A percentile compares a stretch with the other conserved stretches of the same genome.
These are phyloP conservation scores for Drosophila orena DNA, from an alignment of 1,140 invertebrate species.

Conservation along the genomic window DNA sequence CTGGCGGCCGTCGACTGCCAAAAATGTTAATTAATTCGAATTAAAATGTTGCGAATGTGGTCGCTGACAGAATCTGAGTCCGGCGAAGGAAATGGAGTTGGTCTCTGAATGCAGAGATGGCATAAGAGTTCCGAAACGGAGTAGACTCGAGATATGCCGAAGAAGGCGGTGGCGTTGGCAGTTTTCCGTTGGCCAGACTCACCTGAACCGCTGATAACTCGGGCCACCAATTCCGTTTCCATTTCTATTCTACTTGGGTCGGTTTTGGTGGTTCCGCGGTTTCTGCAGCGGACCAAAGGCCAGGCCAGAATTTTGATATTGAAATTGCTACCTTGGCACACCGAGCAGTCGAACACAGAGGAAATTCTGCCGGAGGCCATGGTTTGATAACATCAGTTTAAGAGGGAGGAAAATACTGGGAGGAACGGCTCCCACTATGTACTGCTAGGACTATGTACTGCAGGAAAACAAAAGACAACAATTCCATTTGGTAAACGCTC, in stretches of 20 bases:
- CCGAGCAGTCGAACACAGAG: constrained; percentile 29
- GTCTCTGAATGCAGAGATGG: background rate
- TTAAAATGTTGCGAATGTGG: constrained; percentile 67
- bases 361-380: constrained; percentile 67
- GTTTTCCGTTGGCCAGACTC: constrained; percentile 72
- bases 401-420: constrained; percentile 8
- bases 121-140: constrained; percentile 36
- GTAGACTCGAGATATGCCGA: constrained; percentile 60
- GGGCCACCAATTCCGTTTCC: constrained; percentile 3
- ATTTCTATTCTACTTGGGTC: constrained; percentile 4
- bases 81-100: constrained; percentile 27
- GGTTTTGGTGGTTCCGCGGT: constrained; percentile 38
- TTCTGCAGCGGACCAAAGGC: constrained; percentile 68
- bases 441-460: constrained; percentile 12
- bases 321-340: constrained; percentile 77
- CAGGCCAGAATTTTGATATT: constrained; percentile 76
- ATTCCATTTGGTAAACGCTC: constrained; percentile 80
- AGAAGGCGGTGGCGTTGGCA: constrained; percentile 76
- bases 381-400: constrained; percentile 69
- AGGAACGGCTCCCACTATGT: constrained; percentile 54
- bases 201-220: constrained; percentile 60
- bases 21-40: constrained; percentile 78
- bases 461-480: constrained; percentile 68
- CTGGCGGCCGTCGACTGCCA: constrained; percentile 40
- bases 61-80: constrained; percentile 33